A percentile compares a stretch with the other conserved stretches of the same genome.
phyloP scores from a whole-genome alignment of 2,888 invertebrate genomes.

The Deilephila elpenor region DNA sequence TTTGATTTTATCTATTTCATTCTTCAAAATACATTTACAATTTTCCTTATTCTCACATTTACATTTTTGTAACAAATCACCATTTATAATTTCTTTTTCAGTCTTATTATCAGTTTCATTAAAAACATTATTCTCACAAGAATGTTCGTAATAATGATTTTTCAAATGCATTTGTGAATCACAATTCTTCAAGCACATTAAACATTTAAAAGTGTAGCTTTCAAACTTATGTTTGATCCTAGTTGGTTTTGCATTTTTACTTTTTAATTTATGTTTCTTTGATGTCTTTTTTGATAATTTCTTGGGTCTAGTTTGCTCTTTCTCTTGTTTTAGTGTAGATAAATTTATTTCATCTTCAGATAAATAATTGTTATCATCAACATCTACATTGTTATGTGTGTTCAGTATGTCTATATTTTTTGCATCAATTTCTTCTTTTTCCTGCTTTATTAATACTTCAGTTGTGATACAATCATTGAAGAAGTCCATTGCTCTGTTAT shows the following conservation, averaged over 20 bases:
- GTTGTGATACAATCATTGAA: not conserved
- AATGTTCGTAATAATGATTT: constrained; percentile 58
- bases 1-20: constrained; percentile 49
- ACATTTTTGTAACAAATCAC: constrained; percentile 28
- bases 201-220: constrained; percentile 49
- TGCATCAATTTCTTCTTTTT: constrained; percentile 20
- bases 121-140: constrained; percentile 29
- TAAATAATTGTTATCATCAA: constrained; percentile 19
- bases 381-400: not conserved
- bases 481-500: not conserved
- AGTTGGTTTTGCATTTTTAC: constrained; percentile 17
- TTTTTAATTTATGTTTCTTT: constrained; percentile 13
- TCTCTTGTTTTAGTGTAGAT: constrained; percentile 35
- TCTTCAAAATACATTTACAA: constrained; percentile 51
- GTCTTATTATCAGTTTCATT: not conserved
- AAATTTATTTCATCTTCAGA: constrained; percentile 31
- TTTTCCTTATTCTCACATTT: constrained; percentile 62
- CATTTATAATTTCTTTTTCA: constrained; percentile 41
- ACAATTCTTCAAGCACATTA: constrained; percentile 55
- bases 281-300: constrained; percentile 14
- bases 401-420: not conserved
- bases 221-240: constrained; percentile 29
- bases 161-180: constrained; percentile 49
- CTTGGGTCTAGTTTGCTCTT: constrained; percentile 23
- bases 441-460: constrained; percentile 11